phyloP scores from a whole-genome alignment of 2,113 vertebrate genomes.

The Cryptomyrus ogoouensis region DNA sequence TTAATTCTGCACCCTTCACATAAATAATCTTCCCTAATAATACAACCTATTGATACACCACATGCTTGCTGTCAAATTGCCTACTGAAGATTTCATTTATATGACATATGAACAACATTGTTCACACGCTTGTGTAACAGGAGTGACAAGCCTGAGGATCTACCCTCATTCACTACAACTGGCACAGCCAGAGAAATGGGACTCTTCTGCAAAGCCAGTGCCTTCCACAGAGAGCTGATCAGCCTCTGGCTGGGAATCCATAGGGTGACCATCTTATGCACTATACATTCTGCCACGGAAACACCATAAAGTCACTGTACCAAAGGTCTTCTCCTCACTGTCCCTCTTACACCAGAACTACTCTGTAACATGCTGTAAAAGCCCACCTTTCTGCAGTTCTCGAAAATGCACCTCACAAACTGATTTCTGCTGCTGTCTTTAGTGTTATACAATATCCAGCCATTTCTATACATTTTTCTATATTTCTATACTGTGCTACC shows the following conservation, averaged over 20 bases:
- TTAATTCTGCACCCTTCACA: background rate
- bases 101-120: background rate
- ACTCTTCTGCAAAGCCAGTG: background rate
- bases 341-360: background rate
- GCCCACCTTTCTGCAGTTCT: background rate
- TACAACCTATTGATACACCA: background rate
- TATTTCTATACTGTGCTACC: background rate
- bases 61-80: background rate
- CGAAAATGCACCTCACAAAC: background rate
- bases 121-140: background rate
- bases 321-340: background rate
- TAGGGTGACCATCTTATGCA: background rate
- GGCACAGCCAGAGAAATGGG: background rate
- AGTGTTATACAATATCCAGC: background rate
- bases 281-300: background rate
- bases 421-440: background rate
- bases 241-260: background rate
- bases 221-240: background rate
- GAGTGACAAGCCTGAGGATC: background rate
- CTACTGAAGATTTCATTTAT: background rate
- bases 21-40: background rate
- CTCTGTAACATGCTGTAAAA: background rate
- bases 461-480: background rate
- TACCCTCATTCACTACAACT: background rate
- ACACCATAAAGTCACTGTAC: background rate